These are phyloP conservation scores for Solenodon paradoxus DNA, from an alignment of 2,113 vertebrate species.

Conservation along the genomic window DNA sequence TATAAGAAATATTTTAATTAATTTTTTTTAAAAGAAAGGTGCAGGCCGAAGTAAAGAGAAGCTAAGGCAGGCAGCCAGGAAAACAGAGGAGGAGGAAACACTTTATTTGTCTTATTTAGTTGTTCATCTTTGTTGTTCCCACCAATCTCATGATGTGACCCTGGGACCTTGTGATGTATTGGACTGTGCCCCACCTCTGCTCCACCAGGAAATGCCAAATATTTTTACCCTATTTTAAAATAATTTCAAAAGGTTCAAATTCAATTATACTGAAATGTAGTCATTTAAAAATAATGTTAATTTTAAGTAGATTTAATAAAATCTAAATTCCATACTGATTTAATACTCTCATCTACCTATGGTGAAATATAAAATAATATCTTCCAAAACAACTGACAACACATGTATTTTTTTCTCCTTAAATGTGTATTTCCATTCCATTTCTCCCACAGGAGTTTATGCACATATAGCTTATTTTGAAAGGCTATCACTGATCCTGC, in stretches of 20 bases:
- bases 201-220: too few relatives aligned
- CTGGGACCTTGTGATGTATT: too few relatives aligned
- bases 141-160: too few relatives aligned
- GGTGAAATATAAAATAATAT: background rate
- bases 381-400: background rate
- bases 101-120: too few relatives aligned
- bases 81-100: too few relatives aligned
- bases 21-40: too few relatives aligned
- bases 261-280: background rate
- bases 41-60: too few relatives aligned
- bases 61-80: too few relatives aligned
- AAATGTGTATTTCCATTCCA: background rate
- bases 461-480: background rate
- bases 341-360: background rate
- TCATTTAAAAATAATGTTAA: background rate
- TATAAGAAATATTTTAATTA: too few relatives aligned
- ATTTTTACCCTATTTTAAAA: background rate
- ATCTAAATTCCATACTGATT: background rate
- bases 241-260: background rate
- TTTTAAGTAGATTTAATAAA: conserved; percentile 14
- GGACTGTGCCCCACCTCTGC: too few relatives aligned
- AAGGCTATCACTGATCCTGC: background rate
- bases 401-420: background rate
- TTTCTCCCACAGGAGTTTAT: background rate
- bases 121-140: too few relatives aligned